phyloP scores from a whole-genome alignment of 2,113 vertebrate genomes.

The Okapia johnstoni region DNA sequence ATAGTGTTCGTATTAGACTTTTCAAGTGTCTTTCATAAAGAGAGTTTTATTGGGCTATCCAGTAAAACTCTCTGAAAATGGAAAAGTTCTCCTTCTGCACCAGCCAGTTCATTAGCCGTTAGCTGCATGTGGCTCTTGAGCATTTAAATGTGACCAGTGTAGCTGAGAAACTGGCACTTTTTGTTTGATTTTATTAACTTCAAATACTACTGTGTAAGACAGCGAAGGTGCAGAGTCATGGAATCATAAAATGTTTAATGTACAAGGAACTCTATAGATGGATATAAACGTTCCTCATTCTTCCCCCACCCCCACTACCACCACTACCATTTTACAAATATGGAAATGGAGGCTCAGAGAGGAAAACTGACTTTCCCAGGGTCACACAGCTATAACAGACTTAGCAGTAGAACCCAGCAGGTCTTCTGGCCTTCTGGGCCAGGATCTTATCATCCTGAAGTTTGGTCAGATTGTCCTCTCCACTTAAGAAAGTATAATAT shows the following conservation, averaged over 20 bases:
- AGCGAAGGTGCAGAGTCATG: not conserved
- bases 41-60: not conserved
- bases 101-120: not conserved
- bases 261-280: not conserved
- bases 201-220: not conserved
- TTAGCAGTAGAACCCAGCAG: not conserved
- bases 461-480: not conserved
- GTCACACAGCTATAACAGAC: not conserved
- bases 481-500: not conserved
- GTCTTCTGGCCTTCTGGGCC: not conserved
- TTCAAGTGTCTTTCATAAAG: not conserved
- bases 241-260: not conserved
- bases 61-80: not conserved
- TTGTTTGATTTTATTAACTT: not conserved
- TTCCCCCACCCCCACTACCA: fast-evolving
- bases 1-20: not conserved
- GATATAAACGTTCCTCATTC: not conserved
- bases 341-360: not conserved
- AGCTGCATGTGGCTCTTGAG: not conserved
- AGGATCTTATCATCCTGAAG: not conserved
- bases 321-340: not conserved
- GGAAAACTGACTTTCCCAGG: not conserved
- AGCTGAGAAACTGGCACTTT: not conserved
- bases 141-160: not conserved
- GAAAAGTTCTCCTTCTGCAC: not conserved